Conservation (phyloP, 1,140 invertebrate species). For the Heliconius eleuchia region DNA sequence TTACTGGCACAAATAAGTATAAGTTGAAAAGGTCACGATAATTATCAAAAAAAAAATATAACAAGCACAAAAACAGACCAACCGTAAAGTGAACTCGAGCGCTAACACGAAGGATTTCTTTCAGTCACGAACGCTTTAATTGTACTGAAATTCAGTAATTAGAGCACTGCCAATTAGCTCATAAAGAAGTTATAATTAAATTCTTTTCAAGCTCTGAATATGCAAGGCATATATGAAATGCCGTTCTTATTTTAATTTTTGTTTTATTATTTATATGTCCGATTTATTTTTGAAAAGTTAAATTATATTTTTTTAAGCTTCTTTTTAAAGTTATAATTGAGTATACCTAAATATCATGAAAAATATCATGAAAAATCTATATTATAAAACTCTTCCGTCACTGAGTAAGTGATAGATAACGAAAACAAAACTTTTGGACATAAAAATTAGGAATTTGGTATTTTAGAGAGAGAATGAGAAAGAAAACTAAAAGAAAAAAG, state of each 20-base stretch:
- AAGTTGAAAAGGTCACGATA: conserved; percentile 19
- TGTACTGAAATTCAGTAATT: conserved; percentile 27
- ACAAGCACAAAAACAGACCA: conserved; percentile 6
- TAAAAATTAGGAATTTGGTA: too few species aligned
- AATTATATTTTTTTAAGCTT: too few species aligned
- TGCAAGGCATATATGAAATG: background rate
- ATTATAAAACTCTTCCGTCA: too few species aligned
- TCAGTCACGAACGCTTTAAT: conserved; percentile 15
- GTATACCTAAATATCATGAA: background rate
- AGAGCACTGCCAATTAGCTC: conserved; percentile 22
- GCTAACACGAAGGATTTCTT: conserved; percentile 28
- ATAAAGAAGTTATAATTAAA: conserved; percentile 23
- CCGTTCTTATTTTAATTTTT: background rate
- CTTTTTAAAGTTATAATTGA: too few species aligned
- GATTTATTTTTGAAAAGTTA: background rate
- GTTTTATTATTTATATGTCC: background rate
- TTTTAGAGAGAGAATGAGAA: too few species aligned
- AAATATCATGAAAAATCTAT: too few species aligned
- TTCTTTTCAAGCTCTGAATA: conserved; percentile 10
- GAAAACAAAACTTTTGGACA: too few species aligned
- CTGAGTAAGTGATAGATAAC: too few species aligned
- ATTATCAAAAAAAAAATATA: conserved; percentile 4
- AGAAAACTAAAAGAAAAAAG: too few species aligned
- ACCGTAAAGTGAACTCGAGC: conserved; percentile 20
- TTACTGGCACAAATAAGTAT: background rate